Evolutionary conservation across 1,140 invertebrate genomes (phyloP), one percentile per base, ranked within the genome.

Genomic region (Oedothorax gibbosus): DNA sequence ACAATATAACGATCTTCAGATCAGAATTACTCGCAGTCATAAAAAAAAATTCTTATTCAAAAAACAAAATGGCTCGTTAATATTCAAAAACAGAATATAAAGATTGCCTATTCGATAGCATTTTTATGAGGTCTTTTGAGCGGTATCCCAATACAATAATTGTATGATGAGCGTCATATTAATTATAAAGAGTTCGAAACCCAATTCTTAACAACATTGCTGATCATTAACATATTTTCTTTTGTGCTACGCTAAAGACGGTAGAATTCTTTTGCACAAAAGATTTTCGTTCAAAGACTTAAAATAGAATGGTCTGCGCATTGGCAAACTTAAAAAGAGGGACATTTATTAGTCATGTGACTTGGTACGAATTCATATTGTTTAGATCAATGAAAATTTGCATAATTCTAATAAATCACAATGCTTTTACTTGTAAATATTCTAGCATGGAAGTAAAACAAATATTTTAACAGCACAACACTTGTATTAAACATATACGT

Each of bases 141-240:
- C 35, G 35, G 35, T 35, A 35, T 35, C 35, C 35, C 35, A 35
- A 35, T 35, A 35, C 35, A 35, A 35, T 35, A 35, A 35, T 35
- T 35, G 35, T 35, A 35, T 35, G 35, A 21, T 20, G 15, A 65
- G 62, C 62, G 7, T 21, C 62, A 20, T 21, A 65, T 65, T 65
- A 65, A 65, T 65, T 65, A 65, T 65, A 9, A 8, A 6, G 5
- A 64, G 9, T 9, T 20, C 12, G 5, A 10, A 8, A 10, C 18
- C 12, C 9, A 3, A 20, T 4, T n/a, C 62, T 10, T 65, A 35
- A 35, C 35, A 35, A 35, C 5, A 35, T 35, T 35, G 35, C 35
- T 35, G 35, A 35, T 65, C 15, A 65, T 65, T 65, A 65, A 65
- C 15, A 65, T 65, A 65, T 7, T 60, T 60, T 65, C 21, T n/a